These are phyloP conservation scores for Bilobella aurantiaca DNA, from an alignment of 1,140 invertebrate genomes.

Conservation along the genomic window DNA sequence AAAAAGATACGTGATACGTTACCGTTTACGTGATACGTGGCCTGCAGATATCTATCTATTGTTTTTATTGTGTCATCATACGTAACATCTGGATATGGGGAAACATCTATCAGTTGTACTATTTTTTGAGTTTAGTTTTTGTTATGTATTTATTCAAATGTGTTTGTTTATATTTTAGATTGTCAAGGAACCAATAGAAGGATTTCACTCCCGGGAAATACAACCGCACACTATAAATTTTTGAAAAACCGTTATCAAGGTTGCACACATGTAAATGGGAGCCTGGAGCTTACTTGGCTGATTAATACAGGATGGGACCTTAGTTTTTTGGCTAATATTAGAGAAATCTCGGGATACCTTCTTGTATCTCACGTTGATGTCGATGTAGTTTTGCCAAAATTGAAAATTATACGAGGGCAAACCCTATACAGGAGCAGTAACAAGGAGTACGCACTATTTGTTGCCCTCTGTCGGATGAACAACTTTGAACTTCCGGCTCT, in stretches of 20 bases:
- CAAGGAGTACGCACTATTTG: constrained; percentile 68
- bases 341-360: constrained; percentile 93
- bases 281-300: constrained; percentile 89
- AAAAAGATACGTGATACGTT: too few species aligned
- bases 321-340: constrained; percentile 83
- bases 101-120: too few species aligned
- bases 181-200: constrained; percentile 87
- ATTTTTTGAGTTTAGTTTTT: too few species aligned
- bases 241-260: constrained; percentile 85
- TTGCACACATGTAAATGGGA: constrained; percentile 95
- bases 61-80: too few species aligned
- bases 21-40: too few species aligned
- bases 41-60: too few species aligned
- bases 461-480: constrained; percentile 75
- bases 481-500: constrained; percentile 81
- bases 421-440: constrained; percentile 77
- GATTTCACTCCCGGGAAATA: constrained; percentile 80
- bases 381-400: constrained; percentile 68
- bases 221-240: constrained; percentile 79
- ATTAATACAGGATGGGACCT: constrained; percentile 73
- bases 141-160: too few species aligned
- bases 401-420: constrained; percentile 89
- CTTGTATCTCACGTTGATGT: constrained; percentile 88
- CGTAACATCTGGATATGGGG: too few species aligned
- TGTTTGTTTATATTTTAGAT: constrained; percentile 66